Evolutionary conservation across 2,888 invertebrate genomes (phyloP), one percentile per base, ranked within the genome.

Genomic region (Acronicta psi): DNA sequence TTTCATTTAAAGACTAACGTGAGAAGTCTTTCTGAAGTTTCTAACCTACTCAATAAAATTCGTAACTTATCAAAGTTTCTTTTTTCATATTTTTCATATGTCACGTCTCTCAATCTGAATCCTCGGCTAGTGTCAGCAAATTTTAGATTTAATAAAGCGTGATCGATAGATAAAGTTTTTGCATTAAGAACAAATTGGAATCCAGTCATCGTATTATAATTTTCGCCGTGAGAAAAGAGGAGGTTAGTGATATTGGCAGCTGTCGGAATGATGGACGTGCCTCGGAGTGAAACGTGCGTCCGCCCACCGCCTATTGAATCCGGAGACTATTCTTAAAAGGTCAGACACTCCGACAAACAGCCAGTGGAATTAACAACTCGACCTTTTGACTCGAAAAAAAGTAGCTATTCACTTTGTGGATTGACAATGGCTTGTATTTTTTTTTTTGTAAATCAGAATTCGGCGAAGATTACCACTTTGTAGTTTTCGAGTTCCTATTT

Each of bases 241-340:
- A 89, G 82, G 84, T 83, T 82, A 83, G 79, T 88, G 88, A 79
- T 88, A 89, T 89, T 89, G 90, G 82, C 90, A 90, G 85, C 85
- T 88, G 87, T 86, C 86, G 77, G 73, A 75, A 84, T 91, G 89
- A 91, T 89, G 80, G 81, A 89, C 80, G 85, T 71, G 59, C 44
- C 47, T 78, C 69, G 69, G 73, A 81, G 76, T 71, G 61, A 74
- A 67, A 61, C 52, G 68, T 64, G 65, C 52, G 66, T 59, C 69
- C 54, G 65, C 69, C 68, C 42, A 49, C 55, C 51, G 25, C 52
- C 60, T 63, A 78, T 70, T 70, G 63, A 64, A 66, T 66, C 49
- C 62, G 76, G 17, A 13, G 70, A 72, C 73, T 75, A 82, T 82
- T 77, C 68, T 70, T 57, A 57, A 63, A 60, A 61, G 77, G 77